phyloP scores from a whole-genome alignment of 2,888 invertebrate species.

The Sphaerophoria rueppellii region DNA sequence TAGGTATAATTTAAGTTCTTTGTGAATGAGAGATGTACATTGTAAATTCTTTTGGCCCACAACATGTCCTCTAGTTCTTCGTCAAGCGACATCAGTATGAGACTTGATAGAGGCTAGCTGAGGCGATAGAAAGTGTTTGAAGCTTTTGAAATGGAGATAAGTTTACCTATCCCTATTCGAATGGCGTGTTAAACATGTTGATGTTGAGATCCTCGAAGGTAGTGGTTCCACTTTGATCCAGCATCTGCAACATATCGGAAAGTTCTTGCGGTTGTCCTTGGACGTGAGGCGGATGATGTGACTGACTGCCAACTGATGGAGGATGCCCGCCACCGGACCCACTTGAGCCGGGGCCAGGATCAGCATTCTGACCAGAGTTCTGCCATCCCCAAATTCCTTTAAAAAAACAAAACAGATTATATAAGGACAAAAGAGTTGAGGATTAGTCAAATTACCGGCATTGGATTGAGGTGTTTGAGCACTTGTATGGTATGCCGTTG shows the following conservation, averaged over 20 bases:
- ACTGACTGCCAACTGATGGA: conserved; percentile 81
- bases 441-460: conserved; percentile 48
- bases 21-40: conserved; percentile 38
- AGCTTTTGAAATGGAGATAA: conserved; percentile 21
- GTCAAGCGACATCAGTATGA: conserved; percentile 25
- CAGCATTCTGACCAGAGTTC: conserved; percentile 82
- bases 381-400: conserved; percentile 92
- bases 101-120: conserved; percentile 15
- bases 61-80: conserved; percentile 8
- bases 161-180: conserved; percentile 83
- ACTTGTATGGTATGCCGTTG: conserved; percentile 83
- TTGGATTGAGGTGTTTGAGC: conserved; percentile 77
- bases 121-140: conserved; percentile 29
- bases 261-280: conserved; percentile 88
- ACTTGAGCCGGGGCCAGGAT: conserved; percentile 83
- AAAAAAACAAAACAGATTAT: conserved; percentile 27
- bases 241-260: conserved; percentile 96
- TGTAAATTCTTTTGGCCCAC: conserved; percentile 20
- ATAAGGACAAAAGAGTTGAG: not conserved
- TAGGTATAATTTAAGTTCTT: conserved; percentile 26
- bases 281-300: conserved; percentile 82
- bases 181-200: conserved; percentile 93
- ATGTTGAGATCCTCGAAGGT: conserved; percentile 95
- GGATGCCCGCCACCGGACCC: conserved; percentile 82
- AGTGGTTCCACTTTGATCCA: conserved; percentile 91